Evolutionary conservation across 2,797 vertebrate genomes (phyloP).

Genomic region (Pseudochirops corinnae): DNA sequence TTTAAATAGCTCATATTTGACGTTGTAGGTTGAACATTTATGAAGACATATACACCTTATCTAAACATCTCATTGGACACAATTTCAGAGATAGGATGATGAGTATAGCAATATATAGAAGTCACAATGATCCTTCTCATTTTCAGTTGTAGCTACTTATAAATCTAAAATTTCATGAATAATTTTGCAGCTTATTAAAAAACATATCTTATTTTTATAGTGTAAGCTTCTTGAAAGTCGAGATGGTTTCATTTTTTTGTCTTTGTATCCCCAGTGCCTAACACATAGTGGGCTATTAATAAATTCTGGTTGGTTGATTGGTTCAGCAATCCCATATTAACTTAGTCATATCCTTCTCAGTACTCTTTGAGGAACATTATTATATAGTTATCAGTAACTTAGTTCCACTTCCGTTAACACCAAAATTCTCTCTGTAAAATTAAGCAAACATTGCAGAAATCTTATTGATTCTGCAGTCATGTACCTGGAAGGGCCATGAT

Average conservation of each 20-base stretch:
- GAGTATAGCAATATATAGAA: not conserved
- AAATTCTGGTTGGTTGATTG: not conserved
- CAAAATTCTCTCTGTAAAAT: not conserved
- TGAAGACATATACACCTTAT: not conserved
- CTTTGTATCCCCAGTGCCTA: not conserved
- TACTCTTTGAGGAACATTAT: not conserved
- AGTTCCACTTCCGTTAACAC: not conserved
- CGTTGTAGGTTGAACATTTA: constrained; percentile 13
- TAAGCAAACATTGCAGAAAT: not conserved
- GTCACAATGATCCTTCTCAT: not conserved
- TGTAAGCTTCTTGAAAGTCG: not conserved
- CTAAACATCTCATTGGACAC: not conserved
- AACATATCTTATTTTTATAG: not conserved
- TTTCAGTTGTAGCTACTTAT: not conserved
- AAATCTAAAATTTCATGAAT: not conserved
- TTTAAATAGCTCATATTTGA: constrained; percentile 22
- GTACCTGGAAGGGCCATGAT: not conserved
- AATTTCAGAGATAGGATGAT: not conserved
- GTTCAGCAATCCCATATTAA: not conserved
- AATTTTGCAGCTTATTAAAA: not conserved
- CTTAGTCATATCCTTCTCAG: not conserved
- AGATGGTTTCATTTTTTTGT: not conserved
- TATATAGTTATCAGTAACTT: not conserved
- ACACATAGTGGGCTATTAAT: not conserved
- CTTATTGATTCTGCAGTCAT: not conserved